phyloP scores from a whole-genome alignment of 2,888 invertebrate species.

The Nycteola revayana region DNA sequence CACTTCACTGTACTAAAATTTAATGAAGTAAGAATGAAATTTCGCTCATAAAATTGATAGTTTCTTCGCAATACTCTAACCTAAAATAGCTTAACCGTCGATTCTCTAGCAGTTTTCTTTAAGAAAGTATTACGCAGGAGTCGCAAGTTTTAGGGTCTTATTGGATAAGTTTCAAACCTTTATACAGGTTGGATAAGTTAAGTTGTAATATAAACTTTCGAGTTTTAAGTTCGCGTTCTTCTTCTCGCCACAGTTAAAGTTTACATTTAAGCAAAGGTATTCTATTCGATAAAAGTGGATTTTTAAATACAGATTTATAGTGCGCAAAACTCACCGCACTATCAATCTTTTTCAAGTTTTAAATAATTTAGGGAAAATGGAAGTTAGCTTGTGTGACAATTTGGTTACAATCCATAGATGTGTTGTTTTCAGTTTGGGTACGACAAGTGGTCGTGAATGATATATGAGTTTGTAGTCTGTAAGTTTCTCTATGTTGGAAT shows the following conservation, averaged over 20 bases:
- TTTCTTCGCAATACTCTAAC: slow-evolving; percentile 11
- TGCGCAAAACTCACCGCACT: too few species aligned
- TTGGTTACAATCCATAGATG: too few species aligned
- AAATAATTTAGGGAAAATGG: too few species aligned
- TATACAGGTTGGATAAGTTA: slow-evolving; percentile 57
- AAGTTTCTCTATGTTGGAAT: too few species aligned
- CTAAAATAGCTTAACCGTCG: slow-evolving; percentile 21
- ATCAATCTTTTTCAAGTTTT: too few species aligned
- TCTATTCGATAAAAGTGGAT: slow-evolving; percentile 22
- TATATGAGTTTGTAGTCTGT: too few species aligned
- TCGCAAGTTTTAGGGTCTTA: slow-evolving; percentile 55
- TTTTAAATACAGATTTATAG: too few species aligned
- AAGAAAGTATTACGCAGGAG: slow-evolving; percentile 40
- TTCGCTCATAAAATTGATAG: slow-evolving; percentile 21
- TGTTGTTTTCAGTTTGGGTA: too few species aligned
- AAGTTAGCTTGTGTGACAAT: too few species aligned
- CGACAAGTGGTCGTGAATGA: too few species aligned
- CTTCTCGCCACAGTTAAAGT: slow-evolving; percentile 34
- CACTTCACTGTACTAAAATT: slow-evolving; percentile 11
- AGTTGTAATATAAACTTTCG: slow-evolving; percentile 69
- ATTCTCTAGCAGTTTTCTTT: slow-evolving; percentile 38
- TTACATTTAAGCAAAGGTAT: slow-evolving; percentile 34
- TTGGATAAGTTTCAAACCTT: slow-evolving; percentile 71
- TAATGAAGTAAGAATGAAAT: too few species aligned
- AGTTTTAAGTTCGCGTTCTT: slow-evolving; percentile 47